Conservation (phyloP, 2,797 vertebrate species). For the Apogon talboti region DNA sequence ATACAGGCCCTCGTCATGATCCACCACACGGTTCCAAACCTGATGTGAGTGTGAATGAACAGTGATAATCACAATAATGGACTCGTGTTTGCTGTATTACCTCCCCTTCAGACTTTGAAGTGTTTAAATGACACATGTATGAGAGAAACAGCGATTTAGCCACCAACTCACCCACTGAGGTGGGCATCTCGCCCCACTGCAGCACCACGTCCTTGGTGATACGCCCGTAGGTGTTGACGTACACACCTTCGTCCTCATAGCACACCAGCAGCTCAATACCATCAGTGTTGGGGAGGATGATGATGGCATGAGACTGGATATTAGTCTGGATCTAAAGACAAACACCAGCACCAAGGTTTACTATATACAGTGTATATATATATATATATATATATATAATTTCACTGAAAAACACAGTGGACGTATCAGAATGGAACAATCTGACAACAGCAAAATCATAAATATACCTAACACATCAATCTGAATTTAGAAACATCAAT, state of each 20-base stretch:
- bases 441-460: too few species aligned
- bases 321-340: constrained; percentile 87
- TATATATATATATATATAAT: too few species aligned
- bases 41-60: too few species aligned
- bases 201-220: constrained; percentile 97
- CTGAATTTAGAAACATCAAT: too few species aligned
- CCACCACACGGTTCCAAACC: background rate
- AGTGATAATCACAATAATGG: too few species aligned
- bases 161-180: constrained; percentile 92
- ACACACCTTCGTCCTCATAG: constrained; percentile 94
- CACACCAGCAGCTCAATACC: constrained; percentile 94
- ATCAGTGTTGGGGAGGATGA: constrained; percentile 91
- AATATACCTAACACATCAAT: too few species aligned
- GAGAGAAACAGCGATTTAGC: background rate
- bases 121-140: background rate
- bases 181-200: constrained; percentile 99
- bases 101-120: too few species aligned
- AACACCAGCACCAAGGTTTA: constrained; percentile 22
- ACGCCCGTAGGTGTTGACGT: constrained; percentile 93
- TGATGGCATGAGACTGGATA: constrained; percentile 92
- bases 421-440: too few species aligned
- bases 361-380: too few species aligned
- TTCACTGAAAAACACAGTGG: too few species aligned
- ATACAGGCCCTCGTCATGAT: background rate
- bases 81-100: too few species aligned